Base-by-base conservation (phyloP, 2,797 vertebrate species). In the Morelia viridis region DNA sequence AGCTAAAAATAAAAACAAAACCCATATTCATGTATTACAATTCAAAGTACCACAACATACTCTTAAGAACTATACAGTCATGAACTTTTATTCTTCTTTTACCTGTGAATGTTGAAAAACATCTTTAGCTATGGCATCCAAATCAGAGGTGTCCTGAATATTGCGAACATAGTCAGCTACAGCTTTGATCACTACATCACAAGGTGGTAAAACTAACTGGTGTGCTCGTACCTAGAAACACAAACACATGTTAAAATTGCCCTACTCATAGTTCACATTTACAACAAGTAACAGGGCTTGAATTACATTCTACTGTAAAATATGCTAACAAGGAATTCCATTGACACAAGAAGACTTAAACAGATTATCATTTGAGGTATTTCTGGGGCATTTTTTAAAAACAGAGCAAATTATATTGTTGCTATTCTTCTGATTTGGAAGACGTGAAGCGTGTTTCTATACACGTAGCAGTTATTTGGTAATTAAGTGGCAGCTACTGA, bases 21-120 rank as follows among this genome's bases (percentile, higher is more conserved):
- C 19, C 9, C 35, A 53, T 41, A 84, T 41, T 31, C 12, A n/a
- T 35, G 11, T 1, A 90, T 76, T 41, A 61, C 31, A 15, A 61
- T 87, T 61, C 28, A 58, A 58, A 35, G n/a, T 91, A 50, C 90
- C 28, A 13, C 85, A 91, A 92, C 5, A 89, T 17, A 50, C 4
- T 90, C 50, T 65, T 71, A 89, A 89, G 12, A 41, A 80, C 17
- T 76, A 1, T 10, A 65, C 4, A 90, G 4, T 22, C 35, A 58
- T 26, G 24, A 2, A 53, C 53, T 0, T 3, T 0, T 58, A 0
- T 53, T 90, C 53, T 15, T 31, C 26, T 56, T 94, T 95, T 96
- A 99, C 99, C 98, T 99, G 98, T 71, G 98, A 99, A 95, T 98
- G 98, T 86, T 99, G 99, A 96, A 99, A 99, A 96, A 99, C 98